A percentile compares a stretch with the other conserved stretches of the same genome.
phyloP scores from a whole-genome alignment of 2,888 invertebrate genomes.

The Cecidostiba fungosa region DNA sequence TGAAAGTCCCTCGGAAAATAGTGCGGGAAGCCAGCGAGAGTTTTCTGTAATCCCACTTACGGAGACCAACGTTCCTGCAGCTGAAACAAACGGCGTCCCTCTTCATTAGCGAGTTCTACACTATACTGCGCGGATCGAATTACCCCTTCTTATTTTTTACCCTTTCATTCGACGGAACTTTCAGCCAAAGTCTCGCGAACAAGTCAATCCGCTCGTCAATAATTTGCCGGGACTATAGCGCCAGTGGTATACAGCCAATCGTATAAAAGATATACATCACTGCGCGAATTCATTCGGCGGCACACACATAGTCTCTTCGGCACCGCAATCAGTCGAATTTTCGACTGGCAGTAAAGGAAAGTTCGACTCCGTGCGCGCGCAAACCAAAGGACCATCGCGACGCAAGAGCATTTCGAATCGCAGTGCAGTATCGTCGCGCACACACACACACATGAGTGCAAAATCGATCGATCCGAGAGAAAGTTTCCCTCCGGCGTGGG shows the following conservation, averaged over 20 bases:
- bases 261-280: neutral
- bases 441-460: too few species aligned
- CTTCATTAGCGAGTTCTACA: neutral
- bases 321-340: constrained; percentile 46
- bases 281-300: neutral
- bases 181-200: neutral
- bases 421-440: neutral
- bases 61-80: neutral
- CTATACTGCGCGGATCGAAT: neutral
- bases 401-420: neutral
- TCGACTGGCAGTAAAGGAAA: neutral
- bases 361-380: neutral
- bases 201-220: neutral
- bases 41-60: too few species aligned
- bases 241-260: neutral
- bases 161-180: neutral
- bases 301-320: neutral
- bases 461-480: neutral
- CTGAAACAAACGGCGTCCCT: neutral
- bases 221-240: neutral
- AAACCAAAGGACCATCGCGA: neutral
- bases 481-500: constrained; percentile 10
- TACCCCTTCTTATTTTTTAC: neutral
- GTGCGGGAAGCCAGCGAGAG: too few species aligned
- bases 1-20: too few species aligned